Percentiles rank a stretch among this genome's conserved stretches.
These are phyloP conservation scores for Myzus persicae DNA, from an alignment of 1,140 invertebrate genomes.

Conservation along the genomic window DNA sequence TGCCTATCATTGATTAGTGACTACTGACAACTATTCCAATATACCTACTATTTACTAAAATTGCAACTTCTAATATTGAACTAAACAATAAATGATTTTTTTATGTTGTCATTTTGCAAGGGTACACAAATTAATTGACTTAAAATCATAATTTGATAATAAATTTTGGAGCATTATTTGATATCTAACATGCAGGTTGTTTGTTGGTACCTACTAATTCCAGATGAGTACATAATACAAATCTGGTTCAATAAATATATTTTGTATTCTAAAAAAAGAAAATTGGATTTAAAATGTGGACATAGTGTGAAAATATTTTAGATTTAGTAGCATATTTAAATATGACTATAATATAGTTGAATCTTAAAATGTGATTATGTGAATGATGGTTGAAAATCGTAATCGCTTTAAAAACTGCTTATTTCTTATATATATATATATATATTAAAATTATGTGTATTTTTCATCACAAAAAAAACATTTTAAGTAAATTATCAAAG, in stretches of 20 bases:
- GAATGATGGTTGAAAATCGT: not conserved
- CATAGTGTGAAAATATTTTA: not conserved
- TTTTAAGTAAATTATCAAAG: not conserved
- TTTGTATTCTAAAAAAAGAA: too few relatives aligned
- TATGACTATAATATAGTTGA: not conserved
- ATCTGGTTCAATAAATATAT: too few relatives aligned
- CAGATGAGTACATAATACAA: too few relatives aligned
- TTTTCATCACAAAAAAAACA: not conserved
- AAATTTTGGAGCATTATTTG: not conserved
- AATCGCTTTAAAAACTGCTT: not conserved
- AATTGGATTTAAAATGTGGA: not conserved
- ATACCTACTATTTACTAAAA: not conserved
- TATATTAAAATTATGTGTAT: not conserved
- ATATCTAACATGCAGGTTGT: not conserved
- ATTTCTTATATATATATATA: not conserved
- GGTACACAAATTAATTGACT: not conserved
- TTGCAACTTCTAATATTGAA: not conserved
- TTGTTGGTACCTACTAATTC: too few relatives aligned
- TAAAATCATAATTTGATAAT: not conserved
- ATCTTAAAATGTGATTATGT: not conserved
- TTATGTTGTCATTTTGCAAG: not conserved
- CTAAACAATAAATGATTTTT: not conserved
- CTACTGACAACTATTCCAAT: not conserved
- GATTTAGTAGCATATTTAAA: not conserved
- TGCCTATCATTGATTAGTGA: not conserved